phyloP scores from a whole-genome alignment of 1,140 invertebrate species.

The Aricia agestis region DNA sequence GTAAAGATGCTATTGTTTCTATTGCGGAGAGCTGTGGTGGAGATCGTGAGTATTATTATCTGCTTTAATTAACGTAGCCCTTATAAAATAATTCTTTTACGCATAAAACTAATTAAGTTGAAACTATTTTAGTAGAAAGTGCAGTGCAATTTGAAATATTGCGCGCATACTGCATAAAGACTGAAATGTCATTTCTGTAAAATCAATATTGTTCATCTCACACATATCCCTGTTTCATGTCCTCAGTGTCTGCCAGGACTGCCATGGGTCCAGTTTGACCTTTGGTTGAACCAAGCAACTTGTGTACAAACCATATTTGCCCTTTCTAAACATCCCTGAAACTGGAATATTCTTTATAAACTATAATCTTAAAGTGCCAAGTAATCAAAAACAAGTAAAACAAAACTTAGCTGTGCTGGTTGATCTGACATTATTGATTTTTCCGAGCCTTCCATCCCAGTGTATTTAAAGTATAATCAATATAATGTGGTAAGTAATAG shows the following conservation, averaged over 20 bases:
- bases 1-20: slow-evolving; percentile 43
- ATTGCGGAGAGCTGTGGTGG: slow-evolving; percentile 53
- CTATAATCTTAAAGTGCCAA: not conserved
- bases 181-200: not conserved
- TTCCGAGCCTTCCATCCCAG: not conserved
- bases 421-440: not conserved
- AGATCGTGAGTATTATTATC: slow-evolving; percentile 49
- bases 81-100: not conserved
- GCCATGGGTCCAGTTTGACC: not conserved
- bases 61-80: not conserved
- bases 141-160: slow-evolving; percentile 18
- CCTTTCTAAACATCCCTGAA: not conserved
- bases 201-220: slow-evolving; percentile 15
- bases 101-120: not conserved
- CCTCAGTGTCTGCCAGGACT: not conserved
- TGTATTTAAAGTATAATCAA: no score
- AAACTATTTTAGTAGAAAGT: slow-evolving; percentile 1
- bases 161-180: not conserved
- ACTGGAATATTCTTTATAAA: not conserved
- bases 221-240: not conserved
- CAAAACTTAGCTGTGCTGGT: not conserved
- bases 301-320: no score
- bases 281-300: not conserved
- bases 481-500: not conserved
- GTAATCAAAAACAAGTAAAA: not conserved